Base-by-base conservation (phyloP, 1,140 invertebrate species). In the Meloidogyne exigua region DNA sequence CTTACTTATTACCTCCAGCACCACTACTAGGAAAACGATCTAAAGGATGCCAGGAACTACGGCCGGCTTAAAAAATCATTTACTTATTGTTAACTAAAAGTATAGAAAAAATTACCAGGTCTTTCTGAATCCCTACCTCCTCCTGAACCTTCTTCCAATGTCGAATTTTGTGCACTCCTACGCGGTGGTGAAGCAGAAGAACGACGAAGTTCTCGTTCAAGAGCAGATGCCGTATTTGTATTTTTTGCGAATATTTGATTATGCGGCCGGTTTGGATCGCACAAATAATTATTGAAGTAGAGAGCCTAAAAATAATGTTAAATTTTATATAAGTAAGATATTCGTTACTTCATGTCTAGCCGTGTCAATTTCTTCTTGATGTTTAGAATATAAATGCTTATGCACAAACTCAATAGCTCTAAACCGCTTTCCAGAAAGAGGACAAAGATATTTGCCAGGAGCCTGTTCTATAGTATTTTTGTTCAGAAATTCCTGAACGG, bases 371-470 rank as follows among this genome's bases (percentile, higher is more conserved):
- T 98, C 97, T 82, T 99, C 96, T 0, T 88, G 91, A 87, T 99
- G 95, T 85, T 99, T 99, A 87, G 97, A 98, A 81, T 95, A 93
- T 64, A 99, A 96, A 87, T 99, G 96, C 88, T 99, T 99, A 42
- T 94, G 92, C 15, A 99, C 95, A 89, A 98, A 99, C 86, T 99
- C 96, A 0, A 96, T 95, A 0, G 95, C 96, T 88, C 98, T 99
- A 88, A 99, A 99, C 88, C 99, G 99, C 88, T 99, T 99, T 0
- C 95, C 96, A 76, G 95, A 97, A 0, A 99, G 89, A 0, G 96
- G 96, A 90, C 96, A 99, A 28, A 99, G 88, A 95, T 96, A 99
- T 83, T 98, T 99, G 85, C 98, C 96, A 84, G 96, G 96, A 0
- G 93, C 92, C 25, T 98, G 83, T 89, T 99, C 96, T 84, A 97